phyloP scores from a whole-genome alignment of 2,888 invertebrate species.

The Tridacna gigas region DNA sequence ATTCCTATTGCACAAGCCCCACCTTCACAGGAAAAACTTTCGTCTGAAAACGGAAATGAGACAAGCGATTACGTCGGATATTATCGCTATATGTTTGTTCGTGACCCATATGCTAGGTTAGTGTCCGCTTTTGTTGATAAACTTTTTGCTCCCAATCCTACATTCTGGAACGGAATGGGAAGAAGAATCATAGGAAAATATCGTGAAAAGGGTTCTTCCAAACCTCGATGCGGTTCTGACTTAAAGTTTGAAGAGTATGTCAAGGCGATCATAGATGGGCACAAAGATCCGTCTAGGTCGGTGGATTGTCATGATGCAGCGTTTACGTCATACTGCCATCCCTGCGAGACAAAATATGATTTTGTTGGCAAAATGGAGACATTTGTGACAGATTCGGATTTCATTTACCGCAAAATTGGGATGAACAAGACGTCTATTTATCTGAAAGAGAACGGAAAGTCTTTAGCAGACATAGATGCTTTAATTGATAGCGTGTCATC shows the following conservation, averaged over 20 bases:
- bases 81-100: constrained; percentile 62
- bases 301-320: constrained; percentile 68
- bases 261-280: constrained; percentile 54
- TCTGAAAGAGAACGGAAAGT: constrained; percentile 22
- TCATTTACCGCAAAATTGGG: constrained; percentile 33
- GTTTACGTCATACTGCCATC: constrained; percentile 60
- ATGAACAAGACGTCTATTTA: constrained; percentile 42
- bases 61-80: not conserved
- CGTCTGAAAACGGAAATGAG: not conserved
- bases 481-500: constrained; percentile 51
- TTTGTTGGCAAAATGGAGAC: constrained; percentile 72
- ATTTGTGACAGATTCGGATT: constrained; percentile 58
- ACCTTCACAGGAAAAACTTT: constrained; percentile 42
- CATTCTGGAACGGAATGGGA: constrained; percentile 53
- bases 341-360: constrained; percentile 63
- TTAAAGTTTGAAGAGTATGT: constrained; percentile 71
- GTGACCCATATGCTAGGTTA: constrained; percentile 70
- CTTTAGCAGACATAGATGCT: constrained; percentile 56
- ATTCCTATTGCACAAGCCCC: constrained; percentile 48
- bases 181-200: constrained; percentile 34
- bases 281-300: constrained; percentile 24
- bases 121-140: constrained; percentile 73
- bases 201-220: constrained; percentile 24
- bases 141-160: constrained; percentile 69
- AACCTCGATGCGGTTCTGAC: constrained; percentile 62